Conservation (phyloP, 2,113 vertebrate species). For the Proteles cristata region DNA sequence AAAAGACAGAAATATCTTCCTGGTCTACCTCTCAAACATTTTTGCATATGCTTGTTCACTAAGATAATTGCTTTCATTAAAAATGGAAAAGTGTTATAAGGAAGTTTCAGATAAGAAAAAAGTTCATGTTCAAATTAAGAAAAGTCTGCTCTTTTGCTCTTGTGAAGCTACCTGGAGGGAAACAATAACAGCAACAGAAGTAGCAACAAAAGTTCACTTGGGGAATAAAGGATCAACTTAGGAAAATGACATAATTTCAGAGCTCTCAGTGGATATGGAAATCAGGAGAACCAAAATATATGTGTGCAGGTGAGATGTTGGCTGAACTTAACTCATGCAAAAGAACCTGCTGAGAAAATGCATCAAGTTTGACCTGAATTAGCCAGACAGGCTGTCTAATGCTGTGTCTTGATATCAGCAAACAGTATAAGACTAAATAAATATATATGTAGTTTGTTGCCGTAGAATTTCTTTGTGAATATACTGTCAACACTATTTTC, state of each 20-base stretch:
- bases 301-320: slow-evolving; percentile 8
- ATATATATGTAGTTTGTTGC: slow-evolving; percentile 39
- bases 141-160: slow-evolving; percentile 53
- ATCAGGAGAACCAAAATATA: slow-evolving; percentile 21
- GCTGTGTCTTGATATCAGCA: not conserved
- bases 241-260: slow-evolving; percentile 48
- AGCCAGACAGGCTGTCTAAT: slow-evolving; percentile 41
- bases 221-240: slow-evolving; percentile 19
- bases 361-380: slow-evolving; percentile 63
- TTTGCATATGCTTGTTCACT: slow-evolving; percentile 72
- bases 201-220: not conserved
- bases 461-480: slow-evolving; percentile 26
- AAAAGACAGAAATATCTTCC: slow-evolving; percentile 64
- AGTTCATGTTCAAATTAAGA: slow-evolving; percentile 58
- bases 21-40: not conserved
- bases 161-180: slow-evolving; percentile 65
- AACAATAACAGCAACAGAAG: slow-evolving; percentile 6
- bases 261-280: slow-evolving; percentile 27
- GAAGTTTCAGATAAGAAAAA: slow-evolving; percentile 65
- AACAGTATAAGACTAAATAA: slow-evolving; percentile 49
- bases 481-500: slow-evolving; percentile 50
- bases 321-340: slow-evolving; percentile 37
- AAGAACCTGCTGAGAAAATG: slow-evolving; percentile 60
- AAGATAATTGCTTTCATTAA: slow-evolving; percentile 70
- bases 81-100: slow-evolving; percentile 56